Percentiles rank a stretch among this genome's conserved stretches.
phyloP scores from a whole-genome alignment of 2,888 invertebrate genomes.

The Nomada ferruginata region DNA sequence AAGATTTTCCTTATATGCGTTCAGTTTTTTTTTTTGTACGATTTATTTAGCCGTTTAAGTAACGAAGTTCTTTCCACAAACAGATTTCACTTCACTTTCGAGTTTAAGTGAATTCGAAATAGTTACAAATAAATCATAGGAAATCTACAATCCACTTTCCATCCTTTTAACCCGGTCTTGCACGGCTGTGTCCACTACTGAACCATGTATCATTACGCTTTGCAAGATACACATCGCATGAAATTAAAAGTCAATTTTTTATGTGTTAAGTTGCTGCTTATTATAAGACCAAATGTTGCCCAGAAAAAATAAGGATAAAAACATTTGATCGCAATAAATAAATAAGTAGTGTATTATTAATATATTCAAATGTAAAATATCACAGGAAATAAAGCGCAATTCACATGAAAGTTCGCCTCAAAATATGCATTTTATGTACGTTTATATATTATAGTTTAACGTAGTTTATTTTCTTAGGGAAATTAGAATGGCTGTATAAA shows the following conservation, averaged over 20 bases:
- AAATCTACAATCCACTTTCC: slow-evolving; percentile 23
- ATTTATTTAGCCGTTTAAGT: slow-evolving; percentile 7
- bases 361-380: not conserved
- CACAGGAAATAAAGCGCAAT: not conserved
- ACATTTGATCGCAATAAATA: too few relatives aligned
- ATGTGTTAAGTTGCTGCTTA: not conserved
- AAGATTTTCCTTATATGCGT: slow-evolving; percentile 83
- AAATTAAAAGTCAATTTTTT: not conserved
- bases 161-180: slow-evolving; percentile 48
- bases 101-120: slow-evolving; percentile 14
- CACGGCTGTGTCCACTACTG: slow-evolving; percentile 39
- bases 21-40: slow-evolving; percentile 81
- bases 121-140: slow-evolving; percentile 44
- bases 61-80: slow-evolving; percentile 14
- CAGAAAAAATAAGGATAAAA: too few relatives aligned
- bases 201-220: slow-evolving; percentile 18
- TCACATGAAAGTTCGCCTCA: not conserved
- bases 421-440: not conserved
- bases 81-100: slow-evolving; percentile 1
- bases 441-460: not conserved
- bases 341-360: not conserved
- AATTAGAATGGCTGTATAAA: not conserved
- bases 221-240: slow-evolving; percentile 6
- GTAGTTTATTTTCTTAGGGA: not conserved
- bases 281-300: too few relatives aligned